These are phyloP conservation scores for Alethe diademata DNA, from an alignment of 2,113 vertebrate species.

Conservation along the genomic window DNA sequence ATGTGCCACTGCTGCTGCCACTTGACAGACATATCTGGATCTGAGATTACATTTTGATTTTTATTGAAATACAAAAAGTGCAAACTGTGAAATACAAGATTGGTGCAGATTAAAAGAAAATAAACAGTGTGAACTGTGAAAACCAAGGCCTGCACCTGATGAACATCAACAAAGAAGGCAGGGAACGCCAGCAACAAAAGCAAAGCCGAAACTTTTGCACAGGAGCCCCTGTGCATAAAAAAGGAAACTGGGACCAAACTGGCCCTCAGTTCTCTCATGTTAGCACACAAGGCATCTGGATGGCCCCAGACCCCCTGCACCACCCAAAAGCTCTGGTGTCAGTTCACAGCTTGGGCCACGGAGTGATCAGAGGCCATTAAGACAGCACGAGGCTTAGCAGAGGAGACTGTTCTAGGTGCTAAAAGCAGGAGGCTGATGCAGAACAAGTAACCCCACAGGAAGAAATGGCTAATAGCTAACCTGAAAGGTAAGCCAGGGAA, in stretches of 20 bases:
- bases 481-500: not conserved
- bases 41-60: conserved; percentile 57
- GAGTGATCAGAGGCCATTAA: not conserved
- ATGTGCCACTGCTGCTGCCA: not conserved
- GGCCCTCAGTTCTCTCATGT: not conserved
- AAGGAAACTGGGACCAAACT: not conserved
- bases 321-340: not conserved
- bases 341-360: not conserved
- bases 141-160: not conserved
- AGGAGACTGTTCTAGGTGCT: not conserved
- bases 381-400: not conserved
- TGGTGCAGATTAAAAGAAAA: conserved; percentile 66
- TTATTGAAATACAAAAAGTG: conserved; percentile 86
- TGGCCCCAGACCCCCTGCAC: not conserved
- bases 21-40: not conserved
- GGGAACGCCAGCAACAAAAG: conserved; percentile 21
- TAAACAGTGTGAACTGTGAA: conserved; percentile 61
- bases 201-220: not conserved
- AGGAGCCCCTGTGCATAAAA: not conserved
- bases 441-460: not conserved
- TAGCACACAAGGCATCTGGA: conserved; percentile 15
- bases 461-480: not conserved
- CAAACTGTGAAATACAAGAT: conserved; percentile 76
- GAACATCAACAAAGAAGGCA: not conserved
- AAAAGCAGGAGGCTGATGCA: not conserved